These are phyloP conservation scores for Zygothrica quintamaculata DNA, from an alignment of 2,888 invertebrate species.

Conservation along the genomic window DNA sequence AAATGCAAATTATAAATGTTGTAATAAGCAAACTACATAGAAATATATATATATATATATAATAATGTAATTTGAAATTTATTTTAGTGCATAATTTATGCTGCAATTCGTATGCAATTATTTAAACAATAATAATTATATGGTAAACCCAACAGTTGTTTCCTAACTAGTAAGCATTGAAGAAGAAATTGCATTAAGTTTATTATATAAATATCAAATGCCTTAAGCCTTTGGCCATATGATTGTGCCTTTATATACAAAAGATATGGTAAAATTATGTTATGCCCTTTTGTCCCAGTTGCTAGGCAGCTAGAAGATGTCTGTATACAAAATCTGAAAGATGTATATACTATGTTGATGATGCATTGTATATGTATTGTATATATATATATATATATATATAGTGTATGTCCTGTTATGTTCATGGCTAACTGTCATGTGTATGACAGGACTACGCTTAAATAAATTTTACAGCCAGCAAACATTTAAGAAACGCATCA, in stretches of 20 bases:
- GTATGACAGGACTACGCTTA: conserved; percentile 70
- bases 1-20: too few species aligned
- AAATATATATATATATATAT: too few species aligned
- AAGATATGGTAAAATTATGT: too few species aligned
- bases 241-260: too few species aligned
- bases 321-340: conserved; percentile 18
- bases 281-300: too few species aligned
- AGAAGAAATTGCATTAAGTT: conserved; percentile 64
- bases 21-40: too few species aligned
- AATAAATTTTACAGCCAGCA: conserved; percentile 69
- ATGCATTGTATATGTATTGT: conserved; percentile 74
- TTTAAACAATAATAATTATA: conserved; percentile 13
- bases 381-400: too few species aligned
- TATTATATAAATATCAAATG: too few species aligned
- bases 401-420: background rate
- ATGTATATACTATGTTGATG: conserved; percentile 66
- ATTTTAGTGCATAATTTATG: background rate
- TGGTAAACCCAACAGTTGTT: too few species aligned
- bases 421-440: conserved; percentile 56
- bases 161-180: conserved; percentile 47
- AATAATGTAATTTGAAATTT: too few species aligned
- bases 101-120: background rate
- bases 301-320: conserved; percentile 8
- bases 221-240: too few species aligned
- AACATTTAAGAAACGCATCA: conserved; percentile 74